phyloP scores from a whole-genome alignment of 2,888 invertebrate species.

The Brenthis daphne region DNA sequence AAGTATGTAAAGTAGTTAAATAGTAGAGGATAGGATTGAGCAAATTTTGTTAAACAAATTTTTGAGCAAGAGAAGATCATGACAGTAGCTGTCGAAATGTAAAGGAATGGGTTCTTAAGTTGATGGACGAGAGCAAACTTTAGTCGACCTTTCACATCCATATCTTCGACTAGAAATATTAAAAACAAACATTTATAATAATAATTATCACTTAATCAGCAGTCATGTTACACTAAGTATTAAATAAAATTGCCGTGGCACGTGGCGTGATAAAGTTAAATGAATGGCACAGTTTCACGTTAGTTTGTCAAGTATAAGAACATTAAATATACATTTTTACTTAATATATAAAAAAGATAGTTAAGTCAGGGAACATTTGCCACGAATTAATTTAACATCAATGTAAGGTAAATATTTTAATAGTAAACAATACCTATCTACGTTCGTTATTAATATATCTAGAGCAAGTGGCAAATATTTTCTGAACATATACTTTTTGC shows the following conservation, averaged over 20 bases:
- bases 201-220: constrained; percentile 78
- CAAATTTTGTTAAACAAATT: constrained; percentile 77
- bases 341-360: constrained; percentile 56
- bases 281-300: constrained; percentile 83
- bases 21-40: constrained; percentile 55
- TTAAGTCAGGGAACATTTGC: constrained; percentile 56
- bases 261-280: constrained; percentile 78
- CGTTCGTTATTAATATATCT: constrained; percentile 33
- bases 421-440: constrained; percentile 40
- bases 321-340: constrained; percentile 51
- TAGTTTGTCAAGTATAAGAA: constrained; percentile 76
- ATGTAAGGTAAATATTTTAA: constrained; percentile 39
- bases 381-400: constrained; percentile 40
- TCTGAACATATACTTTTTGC: constrained; percentile 47
- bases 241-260: constrained; percentile 77
- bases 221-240: constrained; percentile 78
- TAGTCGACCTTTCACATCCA: constrained; percentile 69
- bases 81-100: constrained; percentile 70
- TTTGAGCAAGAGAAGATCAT: constrained; percentile 76
- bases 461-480: constrained; percentile 45
- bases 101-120: constrained; percentile 50
- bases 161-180: constrained; percentile 79
- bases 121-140: constrained; percentile 54
- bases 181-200: constrained; percentile 55
- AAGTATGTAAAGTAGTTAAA: neutral